Conservation (phyloP, 2,113 vertebrate genomes). For the Erythrocercus mccallii region DNA sequence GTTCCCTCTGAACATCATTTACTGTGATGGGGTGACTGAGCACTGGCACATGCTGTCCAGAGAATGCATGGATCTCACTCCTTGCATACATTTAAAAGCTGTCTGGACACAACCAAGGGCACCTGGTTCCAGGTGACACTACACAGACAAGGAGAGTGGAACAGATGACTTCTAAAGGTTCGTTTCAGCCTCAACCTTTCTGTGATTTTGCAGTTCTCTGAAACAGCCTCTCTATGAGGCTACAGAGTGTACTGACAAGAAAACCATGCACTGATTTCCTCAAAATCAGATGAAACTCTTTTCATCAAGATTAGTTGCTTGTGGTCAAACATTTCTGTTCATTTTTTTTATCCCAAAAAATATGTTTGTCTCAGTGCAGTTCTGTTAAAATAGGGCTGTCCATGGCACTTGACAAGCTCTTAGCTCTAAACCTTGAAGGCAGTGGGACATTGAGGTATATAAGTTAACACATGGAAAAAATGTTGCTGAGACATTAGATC, state of each 20-base stretch:
- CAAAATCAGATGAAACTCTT: background rate
- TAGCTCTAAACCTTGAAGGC: background rate
- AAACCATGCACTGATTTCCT: background rate
- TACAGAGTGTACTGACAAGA: background rate
- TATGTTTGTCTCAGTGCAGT: background rate
- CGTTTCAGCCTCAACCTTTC: background rate
- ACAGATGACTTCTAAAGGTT: background rate
- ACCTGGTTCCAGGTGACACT: accelerated
- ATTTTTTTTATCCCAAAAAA: background rate
- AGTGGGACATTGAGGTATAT: background rate
- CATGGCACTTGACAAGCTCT: background rate
- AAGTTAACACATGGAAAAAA: background rate
- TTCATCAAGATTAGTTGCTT: background rate
- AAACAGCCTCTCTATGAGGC: background rate
- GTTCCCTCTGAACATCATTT: background rate
- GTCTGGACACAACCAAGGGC: accelerated
- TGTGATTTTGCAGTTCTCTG: background rate
- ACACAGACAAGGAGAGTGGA: accelerated
- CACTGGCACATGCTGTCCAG: background rate
- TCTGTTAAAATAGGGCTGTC: background rate
- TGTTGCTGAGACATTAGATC: background rate
- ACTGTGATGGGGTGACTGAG: background rate
- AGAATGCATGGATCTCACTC: background rate
- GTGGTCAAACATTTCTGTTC: background rate
- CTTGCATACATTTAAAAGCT: background rate